Percentiles rank a stretch among this genome's conserved stretches.
phyloP scores from a whole-genome alignment of 2,113 vertebrate species.

The Cyprinodon variegatus region DNA sequence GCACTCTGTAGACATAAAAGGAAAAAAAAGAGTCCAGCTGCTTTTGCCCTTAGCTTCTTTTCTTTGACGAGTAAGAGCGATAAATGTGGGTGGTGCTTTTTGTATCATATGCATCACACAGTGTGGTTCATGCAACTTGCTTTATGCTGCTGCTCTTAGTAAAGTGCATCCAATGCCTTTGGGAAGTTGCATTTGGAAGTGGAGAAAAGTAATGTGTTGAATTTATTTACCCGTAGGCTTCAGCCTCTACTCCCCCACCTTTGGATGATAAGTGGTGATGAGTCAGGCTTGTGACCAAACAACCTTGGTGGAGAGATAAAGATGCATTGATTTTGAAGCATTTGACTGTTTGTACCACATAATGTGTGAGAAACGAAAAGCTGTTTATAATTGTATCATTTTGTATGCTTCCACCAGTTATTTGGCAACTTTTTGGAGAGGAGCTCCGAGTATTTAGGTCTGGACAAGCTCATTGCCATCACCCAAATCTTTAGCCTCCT shows the following conservation, averaged over 20 bases:
- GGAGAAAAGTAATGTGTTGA: not conserved
- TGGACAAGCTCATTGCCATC: too few relatives aligned
- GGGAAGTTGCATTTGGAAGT: not conserved
- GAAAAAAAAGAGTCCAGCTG: conserved; percentile 3
- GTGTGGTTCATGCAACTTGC: not conserved
- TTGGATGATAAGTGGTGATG: not conserved
- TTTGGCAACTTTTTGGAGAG: too few relatives aligned
- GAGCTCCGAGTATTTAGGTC: too few relatives aligned
- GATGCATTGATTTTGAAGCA: not conserved
- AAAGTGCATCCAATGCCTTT: not conserved
- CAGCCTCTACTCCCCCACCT: not conserved
- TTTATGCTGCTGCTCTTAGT: not conserved
- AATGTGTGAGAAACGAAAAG: too few relatives aligned
- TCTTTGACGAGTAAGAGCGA: not conserved
- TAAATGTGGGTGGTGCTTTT: not conserved
- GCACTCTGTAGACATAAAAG: not conserved
- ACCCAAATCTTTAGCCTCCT: too few relatives aligned
- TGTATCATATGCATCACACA: conserved; percentile 4
- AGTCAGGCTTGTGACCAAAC: not conserved
- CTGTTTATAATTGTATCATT: too few relatives aligned
- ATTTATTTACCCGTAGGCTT: not conserved
- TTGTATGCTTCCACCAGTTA: too few relatives aligned
- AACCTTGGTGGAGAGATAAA: not conserved
- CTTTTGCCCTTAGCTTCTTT: not conserved
- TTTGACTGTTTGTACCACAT: not conserved